Conservation (phyloP, 2,113 vertebrate species). For the Gambusia holbrooki region DNA sequence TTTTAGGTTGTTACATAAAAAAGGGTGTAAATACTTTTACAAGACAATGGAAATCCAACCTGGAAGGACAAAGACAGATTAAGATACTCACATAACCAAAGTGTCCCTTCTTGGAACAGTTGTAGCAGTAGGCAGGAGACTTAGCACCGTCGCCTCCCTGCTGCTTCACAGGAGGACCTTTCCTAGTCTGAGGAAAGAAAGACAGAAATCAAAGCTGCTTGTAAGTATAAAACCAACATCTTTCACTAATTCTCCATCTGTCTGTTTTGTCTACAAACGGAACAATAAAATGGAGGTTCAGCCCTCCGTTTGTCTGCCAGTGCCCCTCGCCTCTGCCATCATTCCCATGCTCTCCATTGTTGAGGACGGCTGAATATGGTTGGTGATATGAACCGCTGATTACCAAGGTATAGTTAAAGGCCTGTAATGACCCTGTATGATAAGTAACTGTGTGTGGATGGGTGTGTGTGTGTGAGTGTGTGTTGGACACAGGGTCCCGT, state of each 20-base stretch:
- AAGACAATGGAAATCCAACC: too few relatives aligned
- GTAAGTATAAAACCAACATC: conserved; percentile 5
- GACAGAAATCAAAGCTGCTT: conserved; percentile 2
- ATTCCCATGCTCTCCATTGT: conserved; percentile 65
- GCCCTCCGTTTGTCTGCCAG: conserved; percentile 25
- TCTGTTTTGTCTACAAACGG: neutral
- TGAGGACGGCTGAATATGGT: conserved; percentile 55
- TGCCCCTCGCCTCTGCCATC: conserved; percentile 30
- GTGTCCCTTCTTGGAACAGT: conserved; percentile 81
- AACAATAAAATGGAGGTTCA: conserved; percentile 21
- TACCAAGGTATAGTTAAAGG: conserved; percentile 75
- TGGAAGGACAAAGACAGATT: neutral
- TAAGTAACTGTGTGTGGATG: conserved; percentile 68
- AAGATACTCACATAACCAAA: conserved; percentile 77
- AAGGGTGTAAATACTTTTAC: neutral
- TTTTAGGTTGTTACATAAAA: neutral
- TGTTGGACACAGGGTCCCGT: conserved; percentile 63
- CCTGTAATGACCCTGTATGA: conserved; percentile 80
- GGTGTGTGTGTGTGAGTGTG: conserved; percentile 56
- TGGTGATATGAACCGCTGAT: conserved; percentile 76
- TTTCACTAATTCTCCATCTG: neutral
- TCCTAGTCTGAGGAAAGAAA: conserved; percentile 55
- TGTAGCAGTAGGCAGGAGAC: conserved; percentile 75
- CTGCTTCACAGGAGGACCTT: conserved; percentile 43
- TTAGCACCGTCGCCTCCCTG: neutral